Percentiles rank a stretch among this genome's conserved stretches.
phyloP scores from a whole-genome alignment of 1,140 invertebrate genomes.

The Drosophila athabasca region DNA sequence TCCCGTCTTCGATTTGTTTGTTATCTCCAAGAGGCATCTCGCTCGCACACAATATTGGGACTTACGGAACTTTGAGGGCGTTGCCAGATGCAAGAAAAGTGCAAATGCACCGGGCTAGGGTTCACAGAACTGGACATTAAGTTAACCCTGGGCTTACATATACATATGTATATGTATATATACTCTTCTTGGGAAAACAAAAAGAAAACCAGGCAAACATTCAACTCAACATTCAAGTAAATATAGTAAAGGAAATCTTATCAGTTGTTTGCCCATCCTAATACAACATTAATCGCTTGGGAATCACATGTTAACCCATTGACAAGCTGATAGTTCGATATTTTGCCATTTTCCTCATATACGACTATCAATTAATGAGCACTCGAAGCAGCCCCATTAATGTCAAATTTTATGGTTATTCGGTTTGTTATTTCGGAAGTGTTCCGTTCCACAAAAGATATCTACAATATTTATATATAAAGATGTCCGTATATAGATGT shows the following conservation, averaged over 20 bases:
- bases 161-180: too few relatives aligned
- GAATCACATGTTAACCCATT: slow-evolving; percentile 12
- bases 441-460: slow-evolving; percentile 11
- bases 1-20: slow-evolving; percentile 13
- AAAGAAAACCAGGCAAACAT: background rate
- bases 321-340: slow-evolving; percentile 1
- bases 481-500: slow-evolving; percentile 53
- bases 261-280: slow-evolving; percentile 1
- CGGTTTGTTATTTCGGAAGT: slow-evolving; percentile 36
- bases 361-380: slow-evolving; percentile 49
- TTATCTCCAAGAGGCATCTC: slow-evolving; percentile 39
- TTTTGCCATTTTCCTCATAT: slow-evolving; percentile 41
- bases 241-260: slow-evolving; percentile 1
- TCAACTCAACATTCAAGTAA: background rate
- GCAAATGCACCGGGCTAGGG: background rate
- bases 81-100: background rate
- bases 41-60: slow-evolving; percentile 21
- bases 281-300: slow-evolving; percentile 7
- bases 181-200: too few relatives aligned
- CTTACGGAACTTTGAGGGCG: slow-evolving; percentile 6
- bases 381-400: slow-evolving; percentile 59
- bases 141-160: background rate
- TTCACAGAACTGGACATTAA: slow-evolving; percentile 5
- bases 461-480: slow-evolving; percentile 2
- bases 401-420: slow-evolving; percentile 30